These are phyloP conservation scores for Melopsittacus undulatus DNA, from an alignment of 2,797 vertebrate genomes.

Conservation along the genomic window DNA sequence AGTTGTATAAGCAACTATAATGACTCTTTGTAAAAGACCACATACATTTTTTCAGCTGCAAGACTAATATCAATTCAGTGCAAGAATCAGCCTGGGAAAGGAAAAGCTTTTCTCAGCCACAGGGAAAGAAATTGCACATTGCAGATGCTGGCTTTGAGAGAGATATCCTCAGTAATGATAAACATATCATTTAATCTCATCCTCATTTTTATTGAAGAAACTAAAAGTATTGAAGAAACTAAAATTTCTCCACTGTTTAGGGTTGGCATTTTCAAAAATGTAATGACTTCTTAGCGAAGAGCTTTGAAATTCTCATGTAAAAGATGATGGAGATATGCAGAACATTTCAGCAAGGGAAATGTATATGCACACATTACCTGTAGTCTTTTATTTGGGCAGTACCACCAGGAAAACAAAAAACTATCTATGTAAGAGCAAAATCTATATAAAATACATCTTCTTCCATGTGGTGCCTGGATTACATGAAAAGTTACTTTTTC, in stretches of 20 bases:
- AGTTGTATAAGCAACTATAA: not conserved
- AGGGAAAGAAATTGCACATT: not conserved
- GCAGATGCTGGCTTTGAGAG: not conserved
- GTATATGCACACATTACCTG: not conserved
- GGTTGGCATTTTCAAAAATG: not conserved
- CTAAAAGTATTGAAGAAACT: not conserved
- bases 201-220: not conserved
- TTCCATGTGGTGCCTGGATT: not conserved
- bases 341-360: not conserved
- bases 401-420: not conserved
- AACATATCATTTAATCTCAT: not conserved
- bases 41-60: not conserved
- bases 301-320: not conserved
- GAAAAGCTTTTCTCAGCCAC: not conserved
- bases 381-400: not conserved
- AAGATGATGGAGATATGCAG: not conserved
- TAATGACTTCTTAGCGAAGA: not conserved
- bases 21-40: not conserved
- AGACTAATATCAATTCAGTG: not conserved
- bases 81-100: not conserved
- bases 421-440: not conserved
- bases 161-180: not conserved
- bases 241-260: not conserved
- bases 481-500: not conserved
- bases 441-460: not conserved